Base-by-base conservation (phyloP, 2,113 vertebrate species). In the Astur gentilis region DNA sequence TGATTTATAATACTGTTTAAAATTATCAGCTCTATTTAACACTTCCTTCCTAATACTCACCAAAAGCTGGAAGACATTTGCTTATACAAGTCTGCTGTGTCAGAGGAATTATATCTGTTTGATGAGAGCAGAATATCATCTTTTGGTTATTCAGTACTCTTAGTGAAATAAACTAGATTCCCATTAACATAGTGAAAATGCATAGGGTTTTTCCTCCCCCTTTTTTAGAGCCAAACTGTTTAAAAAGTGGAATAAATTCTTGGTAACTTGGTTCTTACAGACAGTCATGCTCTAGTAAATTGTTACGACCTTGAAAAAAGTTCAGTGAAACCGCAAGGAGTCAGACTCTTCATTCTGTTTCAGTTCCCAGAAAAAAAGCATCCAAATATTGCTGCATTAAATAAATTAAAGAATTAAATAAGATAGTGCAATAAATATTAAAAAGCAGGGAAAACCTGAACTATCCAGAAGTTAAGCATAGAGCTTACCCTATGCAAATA, bases 281-380 rank as follows among this genome's bases (percentile, higher is more conserved):
- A n/a, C 89, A 78, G 64, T 66, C 21, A 23, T 61, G 31, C 52
- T 54, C 72, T 34, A 57, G 62, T 69, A 94, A 96, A 91, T 80
- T 79, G 52, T 85, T 91, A 61, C n/a, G 91, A 93, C 87, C 87
- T 85, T 93, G 91, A 87, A 80, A 84, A 87, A 90, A 90, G 78
- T 83, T 95, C 70, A 87, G 0, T 58, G 66, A 97, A 96, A 90
- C 82, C 82, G 80, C 92, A 91, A 96, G 72, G 78, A 95, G 58
- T 83, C 66, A 92, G 75, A 90, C 31, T 85, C 76, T 87, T 95
- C 61, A 79, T 89, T 90, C 73, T 83, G 25, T 88, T 88, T 61
- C 87, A 54, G 66, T 83, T 85, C 78, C 85, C 18, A 3, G 84
- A 73, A 90, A 87, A 91, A 34, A 49, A 73, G 27, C 9, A 8